Evolutionary conservation across 2,113 vertebrate genomes (phyloP).

Genomic region (Pituophis catenifer): DNA sequence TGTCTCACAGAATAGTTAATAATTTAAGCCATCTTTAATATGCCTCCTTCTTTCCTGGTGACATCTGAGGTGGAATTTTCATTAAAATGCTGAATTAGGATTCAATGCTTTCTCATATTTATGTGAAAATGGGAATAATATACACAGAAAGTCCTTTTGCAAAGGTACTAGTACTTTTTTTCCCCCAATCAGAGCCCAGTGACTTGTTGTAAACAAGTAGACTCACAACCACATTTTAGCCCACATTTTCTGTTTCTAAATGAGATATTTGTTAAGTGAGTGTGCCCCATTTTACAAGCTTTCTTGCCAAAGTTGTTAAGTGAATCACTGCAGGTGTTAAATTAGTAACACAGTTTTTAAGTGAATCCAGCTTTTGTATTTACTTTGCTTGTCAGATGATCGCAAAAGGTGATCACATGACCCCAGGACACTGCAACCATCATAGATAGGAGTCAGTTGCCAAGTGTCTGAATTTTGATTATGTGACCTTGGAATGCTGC

Average conservation of each 20-base stretch:
- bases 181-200: background rate
- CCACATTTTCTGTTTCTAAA: background rate
- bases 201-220: background rate
- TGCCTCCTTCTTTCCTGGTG: background rate
- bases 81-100: background rate
- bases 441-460: background rate
- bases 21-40: background rate
- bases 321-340: background rate
- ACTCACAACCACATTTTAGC: background rate
- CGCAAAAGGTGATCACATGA: background rate
- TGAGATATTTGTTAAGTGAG: background rate
- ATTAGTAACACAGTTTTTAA: background rate
- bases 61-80: background rate
- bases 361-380: background rate
- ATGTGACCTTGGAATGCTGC: background rate
- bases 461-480: background rate
- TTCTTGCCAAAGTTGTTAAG: background rate
- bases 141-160: background rate
- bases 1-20: background rate
- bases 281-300: background rate
- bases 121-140: background rate
- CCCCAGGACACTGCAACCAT: background rate
- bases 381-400: background rate
- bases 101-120: background rate
- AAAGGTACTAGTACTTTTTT: background rate